Base-by-base conservation (phyloP, 2,888 invertebrate genomes). In the Pardosa pseudoannulata region DNA sequence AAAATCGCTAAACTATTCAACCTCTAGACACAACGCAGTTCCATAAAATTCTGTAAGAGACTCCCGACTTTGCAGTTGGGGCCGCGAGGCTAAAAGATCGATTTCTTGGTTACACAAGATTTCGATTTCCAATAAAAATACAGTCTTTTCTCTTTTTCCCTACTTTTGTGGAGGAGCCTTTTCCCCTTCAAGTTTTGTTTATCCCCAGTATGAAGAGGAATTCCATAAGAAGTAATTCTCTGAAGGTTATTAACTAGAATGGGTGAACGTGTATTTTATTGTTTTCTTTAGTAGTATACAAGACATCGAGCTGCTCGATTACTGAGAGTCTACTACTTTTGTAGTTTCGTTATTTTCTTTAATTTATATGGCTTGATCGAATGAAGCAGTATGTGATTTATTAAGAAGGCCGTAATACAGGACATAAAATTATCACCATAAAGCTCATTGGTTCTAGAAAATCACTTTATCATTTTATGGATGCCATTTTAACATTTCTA, bases 101-200 rank as follows among this genome's bases (percentile, higher is more conserved):
- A 71, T 75, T 74, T 28, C 41, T 74, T 9, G 68, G 39, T 64
- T 29, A 70, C 62, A 11, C 23, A 32, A 19, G 56, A 64, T 62
- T 82, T 82, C 64, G 75, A 82, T 82, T 75, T 75, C 71, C 75
- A 46, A 76, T 82, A 75, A 41, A 81, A 71, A 56, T 46, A 46
- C 23, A 56, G 56, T 16, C 56, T 23, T 56, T 23, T 56, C 11
- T 46, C 16, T 16, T 16, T 46, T 56, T 3, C 1, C 16, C 56
- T 5, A 5, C 23, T 56, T 23, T 56, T 23, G 5, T 46, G 16
- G 46, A 46, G 46, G 16, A 46, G 1, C 16, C 46, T n/a, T 56
- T n/a, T 23, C 23, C 23, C 1, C 56, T 56, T 23, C 11, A 5
- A 2, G 2, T 23, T 23, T 11, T 56, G 16, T 56, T 56, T 56